Base-by-base conservation (phyloP, 2,797 vertebrate genomes). In the Huso huso region DNA sequence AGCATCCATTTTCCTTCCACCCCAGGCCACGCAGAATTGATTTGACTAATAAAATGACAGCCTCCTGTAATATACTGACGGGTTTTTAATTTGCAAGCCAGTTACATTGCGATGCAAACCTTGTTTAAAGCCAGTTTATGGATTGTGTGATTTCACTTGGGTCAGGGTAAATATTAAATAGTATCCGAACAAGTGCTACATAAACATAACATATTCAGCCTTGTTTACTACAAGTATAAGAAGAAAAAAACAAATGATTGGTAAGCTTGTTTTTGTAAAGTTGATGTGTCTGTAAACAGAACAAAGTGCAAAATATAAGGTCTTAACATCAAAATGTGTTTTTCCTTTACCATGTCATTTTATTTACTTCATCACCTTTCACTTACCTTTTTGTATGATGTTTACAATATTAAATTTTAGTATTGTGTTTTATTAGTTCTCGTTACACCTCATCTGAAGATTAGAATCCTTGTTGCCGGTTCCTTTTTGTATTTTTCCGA, bases 1-100 rank as follows among this genome's bases (percentile, higher is more conserved):
- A 81, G 83, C 84, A 82, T 89, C 82, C 88, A 82, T 88, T 84
- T 85, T 79, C 79, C 70, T 75, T 86, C 82, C 81, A 83, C 87
- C 84, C 81, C 64, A 78, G 90, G 87, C 85, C 85, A 86, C 73
- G 65, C 75, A 81, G 79, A 92, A 93, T 93, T 93, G 92, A 95
- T 95, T 92, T 81, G 82, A 76, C 88, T 89, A 92, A 91, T 95
- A 94, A 94, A 95, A 89, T 88, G 89, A 91, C 89, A 91, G 86
- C 82, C 83, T 78, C 78, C 69, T 83, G 76, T 90, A 91, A 93
- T 92, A 87, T 92, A 92, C 73, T 81, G 87, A 86, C 78, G 70
- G 81, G 80, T 87, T 88, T 92, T 93, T 91, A 93, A 92, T 93
- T 88, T 72, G 75, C 87, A 88, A 90, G 84, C 82, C 83, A 77